These are phyloP conservation scores for Corynorhinus townsendii DNA, from an alignment of 2,113 vertebrate species.

Conservation along the genomic window DNA sequence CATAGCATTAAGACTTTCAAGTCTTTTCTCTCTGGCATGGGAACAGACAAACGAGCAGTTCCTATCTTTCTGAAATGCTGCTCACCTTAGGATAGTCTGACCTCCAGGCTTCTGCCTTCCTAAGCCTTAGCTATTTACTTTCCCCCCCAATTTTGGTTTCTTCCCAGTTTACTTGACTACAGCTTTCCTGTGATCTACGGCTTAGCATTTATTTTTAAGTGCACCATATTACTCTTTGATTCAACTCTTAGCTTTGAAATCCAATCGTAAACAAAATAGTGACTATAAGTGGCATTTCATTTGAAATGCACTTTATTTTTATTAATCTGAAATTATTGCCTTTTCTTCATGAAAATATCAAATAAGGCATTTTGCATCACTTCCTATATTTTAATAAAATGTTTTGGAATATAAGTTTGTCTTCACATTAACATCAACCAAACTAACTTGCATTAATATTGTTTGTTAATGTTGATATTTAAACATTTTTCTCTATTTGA, in stretches of 20 bases:
- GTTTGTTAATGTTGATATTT: background rate
- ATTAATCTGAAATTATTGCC: background rate
- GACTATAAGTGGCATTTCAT: background rate
- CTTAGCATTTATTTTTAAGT: background rate
- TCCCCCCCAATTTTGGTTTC: background rate
- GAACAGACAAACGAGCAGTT: background rate
- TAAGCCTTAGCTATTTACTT: background rate
- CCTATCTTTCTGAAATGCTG: background rate
- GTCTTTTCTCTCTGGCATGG: background rate
- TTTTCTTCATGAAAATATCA: background rate
- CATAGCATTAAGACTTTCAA: background rate
- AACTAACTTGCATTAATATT: background rate
- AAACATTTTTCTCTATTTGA: background rate
- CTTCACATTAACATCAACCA: background rate
- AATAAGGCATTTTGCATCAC: background rate
- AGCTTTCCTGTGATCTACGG: background rate
- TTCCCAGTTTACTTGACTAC: background rate
- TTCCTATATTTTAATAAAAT: conserved; percentile 13
- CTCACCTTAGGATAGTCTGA: background rate
- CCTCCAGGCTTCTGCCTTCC: background rate
- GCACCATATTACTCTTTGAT: background rate
- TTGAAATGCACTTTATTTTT: background rate
- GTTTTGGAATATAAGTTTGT: background rate
- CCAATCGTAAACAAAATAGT: background rate
- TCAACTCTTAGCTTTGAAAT: conserved; percentile 14